These are phyloP conservation scores for Ditula angustiorana DNA, from an alignment of 2,888 invertebrate species.

Conservation along the genomic window DNA sequence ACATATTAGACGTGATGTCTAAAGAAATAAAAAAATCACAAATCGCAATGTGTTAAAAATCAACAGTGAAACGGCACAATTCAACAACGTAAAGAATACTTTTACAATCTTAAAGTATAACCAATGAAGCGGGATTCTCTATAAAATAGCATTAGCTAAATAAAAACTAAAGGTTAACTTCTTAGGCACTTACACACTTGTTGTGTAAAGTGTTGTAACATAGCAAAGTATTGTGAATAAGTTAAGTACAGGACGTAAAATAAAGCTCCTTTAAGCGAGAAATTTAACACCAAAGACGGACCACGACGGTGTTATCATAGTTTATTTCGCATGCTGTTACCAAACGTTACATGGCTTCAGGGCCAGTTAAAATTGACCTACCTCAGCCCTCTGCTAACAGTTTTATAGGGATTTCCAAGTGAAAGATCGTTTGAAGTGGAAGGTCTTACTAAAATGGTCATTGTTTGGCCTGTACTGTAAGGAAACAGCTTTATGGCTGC, in stretches of 20 bases:
- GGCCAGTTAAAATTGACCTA: slow-evolving; percentile 52
- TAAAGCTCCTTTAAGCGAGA: slow-evolving; percentile 46
- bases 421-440: slow-evolving; percentile 45
- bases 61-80: not conserved
- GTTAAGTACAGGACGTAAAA: not conserved
- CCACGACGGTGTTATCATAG: slow-evolving; percentile 73
- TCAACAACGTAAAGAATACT: too few species aligned
- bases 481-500: slow-evolving; percentile 76
- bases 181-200: too few species aligned
- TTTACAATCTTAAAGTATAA: too few species aligned
- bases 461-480: slow-evolving; percentile 62
- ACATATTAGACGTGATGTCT: not conserved
- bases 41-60: not conserved
- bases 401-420: slow-evolving; percentile 34
- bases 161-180: too few species aligned
- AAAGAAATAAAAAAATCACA: slow-evolving; percentile 11
- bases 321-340: slow-evolving; percentile 76
- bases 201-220: not conserved
- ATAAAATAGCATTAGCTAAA: too few species aligned
- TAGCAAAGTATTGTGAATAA: not conserved
- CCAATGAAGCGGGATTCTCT: too few species aligned
- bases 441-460: slow-evolving; percentile 58
- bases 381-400: slow-evolving; percentile 44
- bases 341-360: slow-evolving; percentile 60
- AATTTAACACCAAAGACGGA: slow-evolving; percentile 68